A percentile compares a stretch with the other conserved stretches of the same genome.
Evolutionary conservation across 1,140 invertebrate genomes (phyloP).

Genomic region (Drosophila kanapiae): DNA sequence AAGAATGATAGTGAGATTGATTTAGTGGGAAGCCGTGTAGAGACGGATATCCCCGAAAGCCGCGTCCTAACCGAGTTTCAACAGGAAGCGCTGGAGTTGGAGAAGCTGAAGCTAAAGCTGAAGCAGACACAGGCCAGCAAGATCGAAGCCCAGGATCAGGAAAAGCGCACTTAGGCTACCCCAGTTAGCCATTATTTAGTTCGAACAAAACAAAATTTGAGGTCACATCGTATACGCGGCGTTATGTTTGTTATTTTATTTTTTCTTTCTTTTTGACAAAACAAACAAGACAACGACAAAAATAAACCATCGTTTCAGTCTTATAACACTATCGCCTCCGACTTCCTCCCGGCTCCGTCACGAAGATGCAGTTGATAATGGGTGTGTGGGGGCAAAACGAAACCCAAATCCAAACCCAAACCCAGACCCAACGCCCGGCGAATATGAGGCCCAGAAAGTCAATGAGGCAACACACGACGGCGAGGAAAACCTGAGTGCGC

Average conservation of each 20-base stretch:
- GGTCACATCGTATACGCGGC: slow-evolving; percentile 39
- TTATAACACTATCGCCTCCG: slow-evolving; percentile 14
- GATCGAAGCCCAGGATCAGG: neutral
- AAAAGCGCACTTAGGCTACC: slow-evolving; percentile 7
- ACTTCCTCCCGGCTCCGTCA: slow-evolving; percentile 43
- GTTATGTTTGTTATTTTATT: slow-evolving; percentile 33
- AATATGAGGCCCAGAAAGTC: slow-evolving; percentile 73
- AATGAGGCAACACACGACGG: slow-evolving; percentile 73
- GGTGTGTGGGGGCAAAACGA: neutral
- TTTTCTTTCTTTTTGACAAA: slow-evolving; percentile 42
- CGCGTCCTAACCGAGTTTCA: slow-evolving; percentile 75
- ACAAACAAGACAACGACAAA: slow-evolving; percentile 3
- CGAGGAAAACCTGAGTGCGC: slow-evolving; percentile 23
- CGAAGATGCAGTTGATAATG: slow-evolving; percentile 24
- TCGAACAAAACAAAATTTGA: slow-evolving; percentile 37
- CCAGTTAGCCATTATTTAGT: slow-evolving; percentile 6
- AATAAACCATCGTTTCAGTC: slow-evolving; percentile 36
- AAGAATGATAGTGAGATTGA: slow-evolving; percentile 61
- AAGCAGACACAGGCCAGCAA: neutral
- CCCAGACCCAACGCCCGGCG: slow-evolving; percentile 29
- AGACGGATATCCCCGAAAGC: slow-evolving; percentile 77
- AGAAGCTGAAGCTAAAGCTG: slow-evolving; percentile 11
- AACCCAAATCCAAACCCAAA: slow-evolving; percentile 1
- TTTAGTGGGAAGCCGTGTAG: slow-evolving; percentile 69
- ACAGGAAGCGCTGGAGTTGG: slow-evolving; percentile 52